Conservation (phyloP, 2,888 invertebrate genomes). For the Thera obeliscata region DNA sequence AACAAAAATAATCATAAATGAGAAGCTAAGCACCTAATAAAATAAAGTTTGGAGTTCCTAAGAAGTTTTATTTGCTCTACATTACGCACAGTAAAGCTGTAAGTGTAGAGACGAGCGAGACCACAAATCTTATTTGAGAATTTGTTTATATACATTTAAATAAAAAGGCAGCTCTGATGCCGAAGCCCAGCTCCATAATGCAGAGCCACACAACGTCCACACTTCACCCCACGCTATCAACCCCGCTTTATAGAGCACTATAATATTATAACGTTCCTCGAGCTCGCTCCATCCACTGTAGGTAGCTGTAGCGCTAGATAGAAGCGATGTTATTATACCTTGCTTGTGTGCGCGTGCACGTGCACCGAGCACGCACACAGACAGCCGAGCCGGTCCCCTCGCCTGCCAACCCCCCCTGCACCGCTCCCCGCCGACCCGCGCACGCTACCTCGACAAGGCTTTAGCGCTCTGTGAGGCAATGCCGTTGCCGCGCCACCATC, state of each 20-base stretch:
- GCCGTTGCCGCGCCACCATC: slow-evolving; percentile 79
- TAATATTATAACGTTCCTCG: slow-evolving; percentile 63
- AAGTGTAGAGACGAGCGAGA: neutral
- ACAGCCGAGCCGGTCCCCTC: slow-evolving; percentile 45
- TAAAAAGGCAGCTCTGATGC: slow-evolving; percentile 41
- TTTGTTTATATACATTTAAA: slow-evolving; percentile 12
- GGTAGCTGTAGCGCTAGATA: slow-evolving; percentile 76
- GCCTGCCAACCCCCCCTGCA: slow-evolving; percentile 45
- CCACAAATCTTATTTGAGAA: neutral
- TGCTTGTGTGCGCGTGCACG: slow-evolving; percentile 64
- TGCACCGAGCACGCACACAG: slow-evolving; percentile 58
- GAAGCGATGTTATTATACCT: slow-evolving; percentile 70
- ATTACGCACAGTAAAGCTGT: neutral
- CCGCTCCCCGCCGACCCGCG: slow-evolving; percentile 53
- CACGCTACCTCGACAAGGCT: slow-evolving; percentile 71
- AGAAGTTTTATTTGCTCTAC: neutral
- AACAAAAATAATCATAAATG: slow-evolving; percentile 11
- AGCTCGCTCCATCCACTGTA: slow-evolving; percentile 60
- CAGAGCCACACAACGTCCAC: slow-evolving; percentile 50
- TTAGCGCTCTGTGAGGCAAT: slow-evolving; percentile 78
- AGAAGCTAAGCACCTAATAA: neutral
- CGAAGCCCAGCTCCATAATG: slow-evolving; percentile 59
- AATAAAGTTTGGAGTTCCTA: slow-evolving; percentile 5
- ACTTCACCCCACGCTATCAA: slow-evolving; percentile 66
- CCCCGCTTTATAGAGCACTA: slow-evolving; percentile 69